Percentiles rank a stretch among this genome's conserved stretches.
phyloP scores from a whole-genome alignment of 2,888 invertebrate species.

The Sylvicola fuscatus region DNA sequence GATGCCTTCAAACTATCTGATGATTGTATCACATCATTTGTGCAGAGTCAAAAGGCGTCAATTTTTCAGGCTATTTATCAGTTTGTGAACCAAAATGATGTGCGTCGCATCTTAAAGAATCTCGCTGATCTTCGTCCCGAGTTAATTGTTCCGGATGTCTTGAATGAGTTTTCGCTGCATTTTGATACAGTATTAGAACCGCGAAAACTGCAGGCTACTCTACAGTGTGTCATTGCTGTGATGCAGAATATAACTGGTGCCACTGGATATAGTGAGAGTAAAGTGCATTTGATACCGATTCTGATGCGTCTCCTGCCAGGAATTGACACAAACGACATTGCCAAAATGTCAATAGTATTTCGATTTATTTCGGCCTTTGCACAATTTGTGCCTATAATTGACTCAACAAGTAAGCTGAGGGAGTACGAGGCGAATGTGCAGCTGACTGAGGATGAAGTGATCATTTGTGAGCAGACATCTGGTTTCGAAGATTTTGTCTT shows the following conservation, averaged over 20 bases:
- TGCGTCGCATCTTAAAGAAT: constrained; percentile 46
- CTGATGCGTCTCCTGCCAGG: constrained; percentile 66
- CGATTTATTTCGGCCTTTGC: constrained; percentile 58
- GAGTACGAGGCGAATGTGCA: no score
- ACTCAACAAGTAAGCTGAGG: constrained; percentile 39
- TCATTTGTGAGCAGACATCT: constrained; percentile 60
- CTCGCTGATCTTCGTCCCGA: constrained; percentile 63
- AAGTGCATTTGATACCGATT: constrained; percentile 60
- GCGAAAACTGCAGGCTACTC: constrained; percentile 53
- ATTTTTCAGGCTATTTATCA: constrained; percentile 63
- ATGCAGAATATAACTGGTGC: constrained; percentile 17
- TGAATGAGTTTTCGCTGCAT: constrained; percentile 61
- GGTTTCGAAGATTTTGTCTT: constrained; percentile 77
- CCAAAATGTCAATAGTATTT: constrained; percentile 52
- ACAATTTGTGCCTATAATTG: constrained; percentile 61
- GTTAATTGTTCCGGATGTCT: constrained; percentile 57
- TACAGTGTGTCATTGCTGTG: constrained; percentile 46
- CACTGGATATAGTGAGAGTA: constrained; percentile 48
- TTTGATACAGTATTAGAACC: constrained; percentile 78
- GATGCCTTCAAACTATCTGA: constrained; percentile 52
- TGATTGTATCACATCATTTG: constrained; percentile 60
- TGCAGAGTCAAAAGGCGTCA: constrained; percentile 50
- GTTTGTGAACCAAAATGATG: constrained; percentile 39
- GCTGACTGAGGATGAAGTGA: constrained; percentile 55
- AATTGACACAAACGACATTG: constrained; percentile 74